A percentile compares a stretch with the other conserved stretches of the same genome.
Conservation (phyloP, 2,888 invertebrate species). For the Podotricha telesiphe region DNA sequence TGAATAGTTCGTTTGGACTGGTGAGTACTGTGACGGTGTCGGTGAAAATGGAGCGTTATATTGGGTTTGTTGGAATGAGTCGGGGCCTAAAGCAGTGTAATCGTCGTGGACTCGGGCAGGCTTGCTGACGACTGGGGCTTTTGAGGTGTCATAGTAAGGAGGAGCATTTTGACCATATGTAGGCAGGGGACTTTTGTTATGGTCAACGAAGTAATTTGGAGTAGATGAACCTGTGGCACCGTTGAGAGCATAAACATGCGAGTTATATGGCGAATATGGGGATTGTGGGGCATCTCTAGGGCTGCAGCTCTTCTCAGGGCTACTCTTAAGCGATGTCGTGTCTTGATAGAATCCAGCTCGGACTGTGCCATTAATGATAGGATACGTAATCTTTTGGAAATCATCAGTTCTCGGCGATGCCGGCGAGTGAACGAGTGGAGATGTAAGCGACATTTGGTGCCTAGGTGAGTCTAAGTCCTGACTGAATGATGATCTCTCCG, state of each 20-base stretch:
- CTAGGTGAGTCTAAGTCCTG: slow-evolving; percentile 90
- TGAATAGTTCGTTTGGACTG: slow-evolving; percentile 63
- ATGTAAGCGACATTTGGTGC: slow-evolving; percentile 89
- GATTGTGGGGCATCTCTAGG: slow-evolving; percentile 88
- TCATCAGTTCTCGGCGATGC: slow-evolving; percentile 90
- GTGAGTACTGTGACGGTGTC: slow-evolving; percentile 67
- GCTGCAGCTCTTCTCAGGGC: slow-evolving; percentile 92
- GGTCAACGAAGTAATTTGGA: slow-evolving; percentile 74
- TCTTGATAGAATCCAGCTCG: slow-evolving; percentile 95
- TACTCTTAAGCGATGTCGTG: slow-evolving; percentile 91
- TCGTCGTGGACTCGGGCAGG: slow-evolving; percentile 81
- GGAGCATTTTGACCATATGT: slow-evolving; percentile 78
- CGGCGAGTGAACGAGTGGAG: slow-evolving; percentile 89
- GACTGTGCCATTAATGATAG: slow-evolving; percentile 91
- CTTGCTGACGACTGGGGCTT: slow-evolving; percentile 72
- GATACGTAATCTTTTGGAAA: slow-evolving; percentile 87
- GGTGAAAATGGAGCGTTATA: slow-evolving; percentile 73
- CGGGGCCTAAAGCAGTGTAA: slow-evolving; percentile 81
- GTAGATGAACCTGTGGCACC: slow-evolving; percentile 64
- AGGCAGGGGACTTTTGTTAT: slow-evolving; percentile 75
- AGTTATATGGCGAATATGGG: slow-evolving; percentile 75
- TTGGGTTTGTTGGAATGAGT: slow-evolving; percentile 79
- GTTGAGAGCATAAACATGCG: slow-evolving; percentile 76
- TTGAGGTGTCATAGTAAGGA: slow-evolving; percentile 85
- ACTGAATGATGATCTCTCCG: slow-evolving; percentile 90